phyloP scores from a whole-genome alignment of 2,113 vertebrate genomes.

The Semnopithecus entellus region DNA sequence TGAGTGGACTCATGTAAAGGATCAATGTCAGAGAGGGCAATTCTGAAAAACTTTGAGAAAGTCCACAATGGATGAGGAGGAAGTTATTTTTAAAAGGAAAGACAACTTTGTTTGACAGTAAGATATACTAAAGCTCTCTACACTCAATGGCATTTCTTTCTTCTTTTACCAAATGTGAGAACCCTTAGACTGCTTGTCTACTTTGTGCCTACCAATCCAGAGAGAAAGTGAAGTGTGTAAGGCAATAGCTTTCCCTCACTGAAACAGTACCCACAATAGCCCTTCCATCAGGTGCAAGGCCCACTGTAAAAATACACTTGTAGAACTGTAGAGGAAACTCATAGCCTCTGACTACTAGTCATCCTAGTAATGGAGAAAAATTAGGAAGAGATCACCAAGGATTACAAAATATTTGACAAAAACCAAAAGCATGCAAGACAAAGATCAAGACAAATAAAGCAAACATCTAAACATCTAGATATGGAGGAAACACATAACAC shows the following conservation, averaged over 20 bases:
- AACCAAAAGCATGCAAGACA: not conserved
- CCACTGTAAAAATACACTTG: not conserved
- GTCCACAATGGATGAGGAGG: not conserved
- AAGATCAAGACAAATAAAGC: not conserved
- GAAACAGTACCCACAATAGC: not conserved
- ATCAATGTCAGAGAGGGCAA: not conserved
- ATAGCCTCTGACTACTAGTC: not conserved
- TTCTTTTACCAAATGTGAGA: not conserved
- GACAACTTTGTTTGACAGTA: not conserved
- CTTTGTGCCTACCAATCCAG: not conserved
- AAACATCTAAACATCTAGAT: not conserved
- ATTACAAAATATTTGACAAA: not conserved
- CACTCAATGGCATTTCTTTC: not conserved
- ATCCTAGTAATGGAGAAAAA: not conserved
- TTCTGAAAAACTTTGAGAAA: not conserved
- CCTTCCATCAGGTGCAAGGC: not conserved
- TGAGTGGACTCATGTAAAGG: not conserved
- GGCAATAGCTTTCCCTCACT: not conserved
- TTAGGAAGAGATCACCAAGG: not conserved
- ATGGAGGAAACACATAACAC: not conserved
- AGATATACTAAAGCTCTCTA: not conserved
- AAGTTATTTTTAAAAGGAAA: not conserved
- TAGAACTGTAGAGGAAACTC: not conserved
- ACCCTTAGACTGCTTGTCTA: not conserved
- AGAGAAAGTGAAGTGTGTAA: not conserved